These are phyloP conservation scores for Himalopsyche anomala DNA, from an alignment of 2,888 invertebrate species.

Conservation along the genomic window DNA sequence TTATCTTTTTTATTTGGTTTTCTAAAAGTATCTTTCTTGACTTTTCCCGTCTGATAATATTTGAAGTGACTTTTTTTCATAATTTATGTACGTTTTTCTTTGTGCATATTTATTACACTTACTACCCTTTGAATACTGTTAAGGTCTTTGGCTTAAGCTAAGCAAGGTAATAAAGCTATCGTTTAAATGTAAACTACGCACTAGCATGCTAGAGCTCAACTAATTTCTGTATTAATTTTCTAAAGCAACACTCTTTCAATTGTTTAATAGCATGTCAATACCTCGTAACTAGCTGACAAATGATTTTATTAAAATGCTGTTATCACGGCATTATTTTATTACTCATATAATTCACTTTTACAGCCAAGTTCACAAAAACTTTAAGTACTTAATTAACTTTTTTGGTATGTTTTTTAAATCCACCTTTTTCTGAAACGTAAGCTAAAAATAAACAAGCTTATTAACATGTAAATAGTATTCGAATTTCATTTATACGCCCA, in stretches of 20 bases:
- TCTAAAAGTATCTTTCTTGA: too few relatives aligned
- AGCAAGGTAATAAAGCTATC: neutral
- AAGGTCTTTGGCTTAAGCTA: neutral
- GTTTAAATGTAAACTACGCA: slow-evolving; percentile 3
- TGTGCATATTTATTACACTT: too few relatives aligned
- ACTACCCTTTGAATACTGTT: neutral
- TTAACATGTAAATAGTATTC: too few relatives aligned
- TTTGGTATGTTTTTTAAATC: too few relatives aligned
- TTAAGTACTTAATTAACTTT: too few relatives aligned
- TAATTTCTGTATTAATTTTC: slow-evolving; percentile 31
- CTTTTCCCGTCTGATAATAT: too few relatives aligned
- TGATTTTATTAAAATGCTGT: slow-evolving; percentile 57
- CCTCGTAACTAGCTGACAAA: slow-evolving; percentile 52
- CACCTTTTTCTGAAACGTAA: too few relatives aligned
- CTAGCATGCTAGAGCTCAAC: neutral
- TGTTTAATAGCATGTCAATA: slow-evolving; percentile 23
- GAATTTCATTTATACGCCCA: too few relatives aligned
- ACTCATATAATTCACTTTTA: slow-evolving; percentile 4
- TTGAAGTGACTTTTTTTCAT: too few relatives aligned
- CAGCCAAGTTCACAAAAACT: neutral
- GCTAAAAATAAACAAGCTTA: too few relatives aligned
- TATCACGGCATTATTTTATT: slow-evolving; percentile 48
- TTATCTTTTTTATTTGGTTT: too few relatives aligned
- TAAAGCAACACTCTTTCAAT: slow-evolving; percentile 25
- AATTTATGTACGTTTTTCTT: too few relatives aligned